Conservation (phyloP, 1,140 invertebrate genomes). For the Anastatus disparis region DNA sequence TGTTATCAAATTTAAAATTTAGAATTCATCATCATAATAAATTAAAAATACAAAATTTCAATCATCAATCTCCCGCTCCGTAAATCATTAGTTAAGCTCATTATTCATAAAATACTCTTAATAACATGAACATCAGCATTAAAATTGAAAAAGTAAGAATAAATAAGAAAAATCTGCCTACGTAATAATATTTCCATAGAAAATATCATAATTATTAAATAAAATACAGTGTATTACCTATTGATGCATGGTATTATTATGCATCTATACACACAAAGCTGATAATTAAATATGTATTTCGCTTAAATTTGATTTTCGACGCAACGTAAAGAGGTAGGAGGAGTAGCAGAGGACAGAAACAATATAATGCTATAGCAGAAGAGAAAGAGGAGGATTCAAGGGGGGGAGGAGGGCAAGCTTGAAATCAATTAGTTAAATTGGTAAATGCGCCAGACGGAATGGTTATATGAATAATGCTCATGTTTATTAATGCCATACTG, state of each 20-base stretch:
- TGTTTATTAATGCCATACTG: conserved; percentile 18
- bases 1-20: no score
- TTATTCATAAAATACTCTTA: no score
- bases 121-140: no score
- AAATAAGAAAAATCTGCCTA: no score
- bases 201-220: not conserved
- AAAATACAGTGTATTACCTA: not conserved
- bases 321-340: not conserved
- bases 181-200: no score
- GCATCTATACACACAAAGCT: not conserved
- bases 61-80: no score
- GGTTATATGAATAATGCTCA: conserved; percentile 23
- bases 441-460: conserved; percentile 16
- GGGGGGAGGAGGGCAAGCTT: not conserved
- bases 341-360: not conserved
- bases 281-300: not conserved
- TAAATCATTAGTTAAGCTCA: no score
- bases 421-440: conserved; percentile 23
- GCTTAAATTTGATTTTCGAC: not conserved
- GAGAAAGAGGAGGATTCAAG: not conserved
- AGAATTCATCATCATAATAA: no score
- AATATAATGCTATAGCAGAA: not conserved
- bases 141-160: no score
- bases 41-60: no score
- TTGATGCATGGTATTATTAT: not conserved